Evolutionary conservation across 2,888 invertebrate species (phyloP), one percentile per base, ranked within the genome.

Genomic region (Apodemia hepburni): DNA sequence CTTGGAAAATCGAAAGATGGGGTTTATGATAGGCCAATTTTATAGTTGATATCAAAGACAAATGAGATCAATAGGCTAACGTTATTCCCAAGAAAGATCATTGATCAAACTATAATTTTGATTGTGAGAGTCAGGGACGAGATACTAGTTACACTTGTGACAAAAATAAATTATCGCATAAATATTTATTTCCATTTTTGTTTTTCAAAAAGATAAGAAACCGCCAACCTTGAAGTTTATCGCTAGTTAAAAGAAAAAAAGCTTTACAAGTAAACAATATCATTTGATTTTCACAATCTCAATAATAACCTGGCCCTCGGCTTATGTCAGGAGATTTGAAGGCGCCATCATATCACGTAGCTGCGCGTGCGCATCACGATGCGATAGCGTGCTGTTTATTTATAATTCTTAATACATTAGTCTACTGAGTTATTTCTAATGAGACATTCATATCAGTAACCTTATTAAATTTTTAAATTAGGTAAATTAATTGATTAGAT

Each of bases 331-430:
- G 63, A 65, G 64, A 58, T 63, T 67, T 71, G 76, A 77, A 75
- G 81, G 81, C 82, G 83, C 82, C 81, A 76, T 72, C 71, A 71
- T 69, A 78, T 78, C 87, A 85, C 79, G 72, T 78, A 66, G 64
- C 70, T 66, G 66, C 75, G 80, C 87, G 83, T 89, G 89, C 79
- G 69, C 74, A 73, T 79, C 90, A 88, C 86, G 88, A 81, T 68
- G 60, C 67, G 66, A 47, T 68, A 57, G 69, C 87, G 84, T 90
- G 90, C 72, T 64, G 72, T 74, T 60, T 84, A 81, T 84, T 82
- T 84, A 80, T 81, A 78, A 74, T 73, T 75, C 73, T 63, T 65
- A 74, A 75, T 72, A 73, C 69, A 68, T 72, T 71, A 75, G 73
- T 74, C 77, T 75, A 76, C 72, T 71, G 74, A 69, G 70, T 70